Percentiles rank a stretch among this genome's conserved stretches.
Conservation (phyloP, 2,113 vertebrate species). For the Mesoclemmys tuberculata region DNA sequence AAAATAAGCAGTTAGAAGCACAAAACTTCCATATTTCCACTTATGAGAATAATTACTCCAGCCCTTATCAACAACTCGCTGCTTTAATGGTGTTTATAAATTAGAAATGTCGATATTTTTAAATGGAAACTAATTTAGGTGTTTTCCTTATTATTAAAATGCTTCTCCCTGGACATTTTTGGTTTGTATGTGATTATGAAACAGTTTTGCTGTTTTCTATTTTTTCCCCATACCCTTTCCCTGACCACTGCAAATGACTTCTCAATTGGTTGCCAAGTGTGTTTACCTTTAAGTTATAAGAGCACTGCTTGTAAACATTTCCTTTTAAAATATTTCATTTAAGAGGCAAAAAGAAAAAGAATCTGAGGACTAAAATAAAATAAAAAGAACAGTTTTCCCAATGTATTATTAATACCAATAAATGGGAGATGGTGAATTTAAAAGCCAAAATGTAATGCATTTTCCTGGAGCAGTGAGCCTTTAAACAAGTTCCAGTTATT, state of each 20-base stretch:
- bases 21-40: slow-evolving; percentile 59
- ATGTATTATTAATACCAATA: slow-evolving; percentile 77
- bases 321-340: slow-evolving; percentile 67
- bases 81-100: slow-evolving; percentile 60
- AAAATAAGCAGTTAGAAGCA: slow-evolving; percentile 23
- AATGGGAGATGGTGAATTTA: slow-evolving; percentile 62
- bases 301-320: slow-evolving; percentile 29
- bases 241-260: background rate
- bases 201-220: background rate
- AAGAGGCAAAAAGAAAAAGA: slow-evolving; percentile 46
- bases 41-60: slow-evolving; percentile 59
- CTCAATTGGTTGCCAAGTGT: background rate
- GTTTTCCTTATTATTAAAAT: slow-evolving; percentile 58
- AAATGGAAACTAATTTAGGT: slow-evolving; percentile 72
- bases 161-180: slow-evolving; percentile 31
- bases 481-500: slow-evolving; percentile 73
- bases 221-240: background rate
- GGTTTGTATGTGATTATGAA: slow-evolving; percentile 20
- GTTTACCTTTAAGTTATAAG: slow-evolving; percentile 50
- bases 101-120: slow-evolving; percentile 65
- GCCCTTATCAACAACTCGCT: slow-evolving; percentile 54
- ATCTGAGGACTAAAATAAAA: slow-evolving; percentile 69
- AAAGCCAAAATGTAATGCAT: slow-evolving; percentile 42
- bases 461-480: slow-evolving; percentile 61
- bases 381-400: slow-evolving; percentile 62